Base-by-base conservation (phyloP, 1,140 invertebrate genomes). In the Dufourea novaeangliae region DNA sequence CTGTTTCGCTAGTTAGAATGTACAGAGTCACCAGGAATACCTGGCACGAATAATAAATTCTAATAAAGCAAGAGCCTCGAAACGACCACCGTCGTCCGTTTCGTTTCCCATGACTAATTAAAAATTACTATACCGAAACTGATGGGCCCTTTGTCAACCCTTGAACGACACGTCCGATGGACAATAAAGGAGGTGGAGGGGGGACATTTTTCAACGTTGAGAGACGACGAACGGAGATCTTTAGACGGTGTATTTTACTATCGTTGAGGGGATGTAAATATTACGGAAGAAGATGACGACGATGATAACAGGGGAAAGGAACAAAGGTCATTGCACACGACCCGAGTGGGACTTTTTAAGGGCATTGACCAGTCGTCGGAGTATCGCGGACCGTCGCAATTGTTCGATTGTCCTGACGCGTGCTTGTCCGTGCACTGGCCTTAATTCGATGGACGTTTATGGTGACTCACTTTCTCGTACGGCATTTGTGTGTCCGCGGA, bases 381-480 rank as follows among this genome's bases (percentile, higher is more conserved):
- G 61, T 66, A 79, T 79, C 67, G 67, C 68, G 61, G 62, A 67
- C 67, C 67, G n/a, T n/a, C 80, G 83, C 83, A 85, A 84, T 84
- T 85, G 83, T 84, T 83, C 83, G 83, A 84, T 84, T 78, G 68
- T 84, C 63, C 72, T 83, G 72, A 46, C 78, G 72, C 72, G 68
- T 52, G 77, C 56, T 56, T 63, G 22, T 44, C 69, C 67, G 76
- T 62, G 52, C 56, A 66, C 71, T 80, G 82, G 72, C 82, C 82
- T 85, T 85, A 85, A 85, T 85, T 85, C 64, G 78, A 68, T 14
- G 27, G 12, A 72, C 83, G 73, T 69, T 77, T 76, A 64, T 72
- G 64, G 74, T 84, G 83, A 85, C 78, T 85, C 82, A 85, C 52
- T 85, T 85, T 85, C 83, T 73, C 63, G 78, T 79, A 66, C 41